phyloP scores from a whole-genome alignment of 1,140 invertebrate species.

The Drosophila navojoa region DNA sequence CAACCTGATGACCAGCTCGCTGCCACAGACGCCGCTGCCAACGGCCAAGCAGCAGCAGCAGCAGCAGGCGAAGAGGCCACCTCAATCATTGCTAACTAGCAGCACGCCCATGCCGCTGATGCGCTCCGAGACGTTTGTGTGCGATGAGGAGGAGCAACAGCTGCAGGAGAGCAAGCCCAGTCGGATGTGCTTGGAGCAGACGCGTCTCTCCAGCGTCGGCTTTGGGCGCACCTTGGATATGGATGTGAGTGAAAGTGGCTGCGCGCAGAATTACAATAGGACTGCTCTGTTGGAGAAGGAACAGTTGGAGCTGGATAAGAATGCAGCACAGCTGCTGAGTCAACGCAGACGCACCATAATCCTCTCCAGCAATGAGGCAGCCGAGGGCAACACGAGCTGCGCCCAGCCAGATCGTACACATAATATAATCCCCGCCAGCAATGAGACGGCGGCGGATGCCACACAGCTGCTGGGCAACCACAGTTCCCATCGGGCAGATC shows the following conservation, averaged over 20 bases:
- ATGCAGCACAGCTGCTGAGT: not conserved
- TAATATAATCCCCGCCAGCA: not conserved
- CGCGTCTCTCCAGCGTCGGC: constrained; percentile 39
- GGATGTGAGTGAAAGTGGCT: constrained; percentile 3
- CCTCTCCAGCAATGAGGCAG: not conserved
- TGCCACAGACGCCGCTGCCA: constrained; percentile 62
- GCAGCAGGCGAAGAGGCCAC: constrained; percentile 6
- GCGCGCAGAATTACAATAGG: not conserved
- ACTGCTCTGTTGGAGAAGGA: not conserved
- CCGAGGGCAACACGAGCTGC: not conserved
- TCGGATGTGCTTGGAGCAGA: constrained; percentile 31
- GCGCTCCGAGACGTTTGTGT: constrained; percentile 79
- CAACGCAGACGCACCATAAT: not conserved
- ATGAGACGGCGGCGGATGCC: constrained; percentile 8
- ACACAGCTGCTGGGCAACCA: constrained; percentile 24
- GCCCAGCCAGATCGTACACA: constrained; percentile 11
- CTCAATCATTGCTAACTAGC: constrained; percentile 27
- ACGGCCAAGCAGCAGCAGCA: constrained; percentile 27
- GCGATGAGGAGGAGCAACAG: constrained; percentile 54
- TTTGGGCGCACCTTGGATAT: constrained; percentile 48
- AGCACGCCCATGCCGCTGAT: constrained; percentile 65
- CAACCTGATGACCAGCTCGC: constrained; percentile 52
- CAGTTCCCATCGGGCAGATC: constrained; percentile 20
- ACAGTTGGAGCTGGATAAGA: not conserved
- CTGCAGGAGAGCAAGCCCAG: not conserved